These are phyloP conservation scores for Phalacrocorax aristotelis DNA, from an alignment of 2,113 vertebrate species.

Conservation along the genomic window DNA sequence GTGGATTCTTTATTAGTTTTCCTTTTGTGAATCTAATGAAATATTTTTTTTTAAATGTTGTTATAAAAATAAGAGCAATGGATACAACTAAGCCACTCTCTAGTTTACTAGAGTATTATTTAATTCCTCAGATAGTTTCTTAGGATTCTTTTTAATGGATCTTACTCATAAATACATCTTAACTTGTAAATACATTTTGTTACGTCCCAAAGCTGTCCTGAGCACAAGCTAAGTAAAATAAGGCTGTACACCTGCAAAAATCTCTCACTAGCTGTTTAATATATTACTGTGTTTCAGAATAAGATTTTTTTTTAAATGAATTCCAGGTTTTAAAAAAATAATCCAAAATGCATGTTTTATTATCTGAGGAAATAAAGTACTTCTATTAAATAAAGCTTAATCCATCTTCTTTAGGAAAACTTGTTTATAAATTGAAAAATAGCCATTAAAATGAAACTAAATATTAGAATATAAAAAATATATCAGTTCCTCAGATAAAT, in stretches of 20 bases:
- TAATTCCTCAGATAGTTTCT: not conserved
- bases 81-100: not conserved
- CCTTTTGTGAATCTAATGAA: not conserved
- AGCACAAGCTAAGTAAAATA: not conserved
- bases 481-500: not conserved
- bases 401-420: not conserved
- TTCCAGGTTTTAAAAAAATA: accelerated
- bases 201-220: not conserved
- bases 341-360: not conserved
- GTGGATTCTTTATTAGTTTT: not conserved
- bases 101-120: not conserved
- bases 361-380: not conserved
- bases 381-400: not conserved
- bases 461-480: not conserved
- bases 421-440: not conserved
- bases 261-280: not conserved
- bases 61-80: not conserved
- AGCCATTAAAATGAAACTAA: not conserved
- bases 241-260: not conserved
- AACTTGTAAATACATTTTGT: not conserved
- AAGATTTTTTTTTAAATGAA: not conserved
- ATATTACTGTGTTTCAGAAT: not conserved
- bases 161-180: not conserved
- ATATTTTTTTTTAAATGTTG: accelerated
- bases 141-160: not conserved